phyloP scores from a whole-genome alignment of 2,113 vertebrate species.

The Charadrius vociferus region DNA sequence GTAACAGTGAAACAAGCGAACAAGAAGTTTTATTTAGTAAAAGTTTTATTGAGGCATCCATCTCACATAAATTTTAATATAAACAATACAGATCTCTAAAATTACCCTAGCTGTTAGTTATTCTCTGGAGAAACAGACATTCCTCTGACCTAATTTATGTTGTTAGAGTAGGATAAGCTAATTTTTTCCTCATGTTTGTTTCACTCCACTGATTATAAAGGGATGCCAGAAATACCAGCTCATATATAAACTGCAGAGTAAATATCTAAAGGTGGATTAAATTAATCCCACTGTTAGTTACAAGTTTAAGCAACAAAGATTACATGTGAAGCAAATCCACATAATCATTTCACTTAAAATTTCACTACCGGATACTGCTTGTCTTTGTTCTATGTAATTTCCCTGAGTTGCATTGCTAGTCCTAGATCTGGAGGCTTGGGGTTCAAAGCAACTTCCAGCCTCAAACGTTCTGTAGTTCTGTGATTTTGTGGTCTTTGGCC shows the following conservation, averaged over 20 bases:
- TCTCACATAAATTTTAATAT: neutral
- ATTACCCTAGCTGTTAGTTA: neutral
- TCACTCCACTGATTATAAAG: neutral
- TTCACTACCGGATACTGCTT: neutral
- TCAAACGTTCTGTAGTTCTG: neutral
- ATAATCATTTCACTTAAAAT: neutral
- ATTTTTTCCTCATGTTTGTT: neutral
- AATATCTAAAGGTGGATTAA: neutral
- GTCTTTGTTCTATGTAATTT: neutral
- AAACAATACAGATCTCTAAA: neutral
- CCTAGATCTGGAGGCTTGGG: neutral
- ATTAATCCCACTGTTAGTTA: neutral
- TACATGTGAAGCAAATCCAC: neutral
- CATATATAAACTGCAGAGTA: neutral
- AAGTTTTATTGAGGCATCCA: neutral
- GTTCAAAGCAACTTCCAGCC: neutral
- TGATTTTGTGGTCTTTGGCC: neutral
- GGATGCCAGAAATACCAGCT: neutral
- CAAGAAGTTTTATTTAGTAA: neutral
- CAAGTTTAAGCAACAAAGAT: neutral
- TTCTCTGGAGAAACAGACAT: neutral
- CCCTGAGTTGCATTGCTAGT: neutral
- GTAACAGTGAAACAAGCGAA: neutral
- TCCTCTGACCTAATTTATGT: neutral
- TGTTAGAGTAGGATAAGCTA: neutral